These are phyloP conservation scores for Belgica antarctica DNA, from an alignment of 2,888 invertebrate genomes.

Conservation along the genomic window DNA sequence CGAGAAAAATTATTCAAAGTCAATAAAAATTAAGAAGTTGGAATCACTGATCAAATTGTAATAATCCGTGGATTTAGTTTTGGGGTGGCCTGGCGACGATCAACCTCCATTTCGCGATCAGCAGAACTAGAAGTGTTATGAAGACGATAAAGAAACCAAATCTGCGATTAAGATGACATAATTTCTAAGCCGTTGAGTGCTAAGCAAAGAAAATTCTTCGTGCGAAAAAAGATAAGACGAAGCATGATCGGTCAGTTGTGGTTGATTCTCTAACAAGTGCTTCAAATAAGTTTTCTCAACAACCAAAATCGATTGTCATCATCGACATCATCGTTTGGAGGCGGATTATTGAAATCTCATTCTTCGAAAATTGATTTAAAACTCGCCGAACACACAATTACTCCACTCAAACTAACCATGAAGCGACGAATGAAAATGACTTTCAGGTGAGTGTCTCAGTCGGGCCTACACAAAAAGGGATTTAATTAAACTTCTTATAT, in stretches of 20 bases:
- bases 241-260: not conserved
- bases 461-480: not conserved
- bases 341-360: not conserved
- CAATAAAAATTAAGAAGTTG: no score
- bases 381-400: not conserved
- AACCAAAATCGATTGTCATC: slow-evolving; percentile 15
- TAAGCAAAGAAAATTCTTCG: not conserved
- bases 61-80: no score
- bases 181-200: not conserved
- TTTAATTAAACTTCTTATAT: slow-evolving; percentile 40
- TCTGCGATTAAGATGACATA: not conserved
- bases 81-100: not conserved
- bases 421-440: slow-evolving; percentile 18
- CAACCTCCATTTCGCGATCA: no score
- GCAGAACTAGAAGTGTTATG: no score
- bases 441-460: slow-evolving; percentile 5
- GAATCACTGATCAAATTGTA: no score
- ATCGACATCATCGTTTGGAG: no score
- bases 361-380: not conserved
- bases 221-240: not conserved
- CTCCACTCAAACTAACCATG: slow-evolving; percentile 1
- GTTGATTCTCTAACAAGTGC: slow-evolving; percentile 1
- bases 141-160: not conserved
- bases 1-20: no score
- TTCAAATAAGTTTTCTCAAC: not conserved